Evolutionary conservation across 2,888 invertebrate genomes (phyloP).

Genomic region (Notocelia uddmanniana): DNA sequence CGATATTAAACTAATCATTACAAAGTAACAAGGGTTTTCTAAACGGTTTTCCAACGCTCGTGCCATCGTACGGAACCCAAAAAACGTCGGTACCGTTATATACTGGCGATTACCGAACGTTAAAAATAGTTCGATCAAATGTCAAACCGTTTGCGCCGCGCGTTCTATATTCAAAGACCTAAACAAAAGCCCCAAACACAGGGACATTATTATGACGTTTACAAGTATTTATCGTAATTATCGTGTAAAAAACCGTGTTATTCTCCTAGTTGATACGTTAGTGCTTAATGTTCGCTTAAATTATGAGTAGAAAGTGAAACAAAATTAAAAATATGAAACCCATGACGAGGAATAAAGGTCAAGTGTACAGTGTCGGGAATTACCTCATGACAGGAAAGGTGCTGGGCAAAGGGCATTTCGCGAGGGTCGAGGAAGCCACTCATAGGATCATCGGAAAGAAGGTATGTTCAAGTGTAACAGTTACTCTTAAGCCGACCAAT

Average conservation of each 20-base stretch:
- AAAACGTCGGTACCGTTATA: constrained; percentile 41
- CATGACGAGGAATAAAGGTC: constrained; percentile 69
- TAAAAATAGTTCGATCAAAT: constrained; percentile 73
- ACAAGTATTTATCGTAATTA: constrained; percentile 62
- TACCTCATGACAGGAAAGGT: constrained; percentile 90
- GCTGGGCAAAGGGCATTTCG: constrained; percentile 92
- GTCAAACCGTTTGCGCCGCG: constrained; percentile 59
- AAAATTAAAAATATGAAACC: constrained; percentile 64
- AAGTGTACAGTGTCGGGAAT: constrained; percentile 88
- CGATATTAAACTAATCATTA: not conserved
- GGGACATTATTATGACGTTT: constrained; percentile 69
- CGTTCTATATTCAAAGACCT: constrained; percentile 75
- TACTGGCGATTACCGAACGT: constrained; percentile 51
- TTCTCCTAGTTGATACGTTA: constrained; percentile 45
- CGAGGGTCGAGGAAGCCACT: constrained; percentile 90
- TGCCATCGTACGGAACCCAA: constrained; percentile 32
- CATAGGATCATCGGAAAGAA: constrained; percentile 89
- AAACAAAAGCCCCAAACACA: constrained; percentile 73
- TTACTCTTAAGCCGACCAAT: constrained; percentile 13
- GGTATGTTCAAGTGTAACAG: constrained; percentile 73
- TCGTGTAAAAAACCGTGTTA: constrained; percentile 55
- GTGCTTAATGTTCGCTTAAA: constrained; percentile 56
- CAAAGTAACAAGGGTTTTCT: not conserved
- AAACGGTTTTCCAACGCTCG: not conserved
- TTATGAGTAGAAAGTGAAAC: constrained; percentile 68